phyloP scores from a whole-genome alignment of 2,797 vertebrate species.

The Euthynnus affinis region DNA sequence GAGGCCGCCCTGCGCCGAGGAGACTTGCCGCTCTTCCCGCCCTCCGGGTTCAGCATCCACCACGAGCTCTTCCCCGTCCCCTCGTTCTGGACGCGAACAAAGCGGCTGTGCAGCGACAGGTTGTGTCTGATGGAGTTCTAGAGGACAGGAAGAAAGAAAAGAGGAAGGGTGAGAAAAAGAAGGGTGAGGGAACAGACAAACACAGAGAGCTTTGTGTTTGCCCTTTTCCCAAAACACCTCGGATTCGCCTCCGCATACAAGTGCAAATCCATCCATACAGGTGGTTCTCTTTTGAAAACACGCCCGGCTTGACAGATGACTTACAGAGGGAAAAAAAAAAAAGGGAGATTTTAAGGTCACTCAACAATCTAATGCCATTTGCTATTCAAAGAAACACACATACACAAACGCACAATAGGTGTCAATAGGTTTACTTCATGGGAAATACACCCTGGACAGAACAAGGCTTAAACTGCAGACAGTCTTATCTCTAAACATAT shows the following conservation, averaged over 20 bases:
- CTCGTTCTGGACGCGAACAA: constrained; percentile 97
- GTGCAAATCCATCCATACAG: constrained; percentile 81
- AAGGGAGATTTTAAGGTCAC: constrained; percentile 62
- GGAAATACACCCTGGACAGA: constrained; percentile 56
- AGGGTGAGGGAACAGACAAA: constrained; percentile 46
- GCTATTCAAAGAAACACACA: constrained; percentile 46
- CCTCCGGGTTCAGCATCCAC: constrained; percentile 99
- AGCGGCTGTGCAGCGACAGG: constrained; percentile 97
- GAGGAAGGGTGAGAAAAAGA: constrained; percentile 9
- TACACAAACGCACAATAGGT: constrained; percentile 43
- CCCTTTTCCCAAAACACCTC: constrained; percentile 74
- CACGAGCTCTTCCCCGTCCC: constrained; percentile 99
- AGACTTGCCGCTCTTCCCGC: constrained; percentile 97
- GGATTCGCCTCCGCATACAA: constrained; percentile 56
- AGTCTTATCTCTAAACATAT: constrained; percentile 60
- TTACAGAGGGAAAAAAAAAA: constrained; percentile 38
- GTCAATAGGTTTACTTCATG: constrained; percentile 46
- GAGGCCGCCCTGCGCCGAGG: constrained; percentile 95
- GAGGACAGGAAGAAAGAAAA: constrained; percentile 55
- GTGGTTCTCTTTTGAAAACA: constrained; percentile 57
- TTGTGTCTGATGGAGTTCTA: constrained; percentile 99
- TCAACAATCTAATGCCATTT: constrained; percentile 56
- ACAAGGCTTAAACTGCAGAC: constrained; percentile 35
- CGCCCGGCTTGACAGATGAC: constrained; percentile 40
- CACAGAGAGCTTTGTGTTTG: constrained; percentile 66